Conservation (phyloP, 2,888 invertebrate species). For the Leucophenga montana region DNA sequence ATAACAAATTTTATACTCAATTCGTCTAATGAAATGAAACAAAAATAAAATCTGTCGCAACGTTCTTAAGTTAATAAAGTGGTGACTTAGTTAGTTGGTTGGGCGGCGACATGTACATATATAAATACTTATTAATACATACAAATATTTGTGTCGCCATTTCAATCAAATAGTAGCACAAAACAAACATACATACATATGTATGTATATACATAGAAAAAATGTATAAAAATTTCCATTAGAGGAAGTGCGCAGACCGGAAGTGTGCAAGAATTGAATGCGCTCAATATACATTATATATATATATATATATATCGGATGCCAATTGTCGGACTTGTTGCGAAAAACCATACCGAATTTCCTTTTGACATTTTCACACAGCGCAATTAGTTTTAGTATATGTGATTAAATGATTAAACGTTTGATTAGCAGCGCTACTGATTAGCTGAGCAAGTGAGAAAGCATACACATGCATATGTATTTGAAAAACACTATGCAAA, state of each 20-base stretch:
- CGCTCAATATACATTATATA: conserved; percentile 6
- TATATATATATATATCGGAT: too few relatives aligned
- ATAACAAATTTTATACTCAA: too few relatives aligned
- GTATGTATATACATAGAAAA: neutral
- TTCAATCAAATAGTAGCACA: too few relatives aligned
- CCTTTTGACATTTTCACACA: conserved; percentile 52
- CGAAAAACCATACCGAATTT: conserved; percentile 27
- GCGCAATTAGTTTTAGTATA: conserved; percentile 1
- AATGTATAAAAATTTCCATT: conserved; percentile 7
- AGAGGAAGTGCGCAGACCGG: conserved; percentile 41
- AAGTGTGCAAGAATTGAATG: conserved; percentile 49
- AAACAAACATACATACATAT: too few relatives aligned
- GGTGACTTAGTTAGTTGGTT: too few relatives aligned
- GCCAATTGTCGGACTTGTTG: conserved; percentile 8
- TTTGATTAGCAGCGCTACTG: neutral
- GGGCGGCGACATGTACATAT: too few relatives aligned
- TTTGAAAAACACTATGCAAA: too few relatives aligned
- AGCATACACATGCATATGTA: neutral
- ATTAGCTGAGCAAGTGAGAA: conserved; percentile 1
- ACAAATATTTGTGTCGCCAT: too few relatives aligned
- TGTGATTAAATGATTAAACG: conserved; percentile 7
- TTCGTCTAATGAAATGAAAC: too few relatives aligned
- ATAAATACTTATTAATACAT: too few relatives aligned
- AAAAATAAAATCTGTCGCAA: too few relatives aligned
- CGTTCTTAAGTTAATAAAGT: too few relatives aligned